These are phyloP conservation scores for Xerus rutilus DNA, from an alignment of 2,797 vertebrate species.

Conservation along the genomic window DNA sequence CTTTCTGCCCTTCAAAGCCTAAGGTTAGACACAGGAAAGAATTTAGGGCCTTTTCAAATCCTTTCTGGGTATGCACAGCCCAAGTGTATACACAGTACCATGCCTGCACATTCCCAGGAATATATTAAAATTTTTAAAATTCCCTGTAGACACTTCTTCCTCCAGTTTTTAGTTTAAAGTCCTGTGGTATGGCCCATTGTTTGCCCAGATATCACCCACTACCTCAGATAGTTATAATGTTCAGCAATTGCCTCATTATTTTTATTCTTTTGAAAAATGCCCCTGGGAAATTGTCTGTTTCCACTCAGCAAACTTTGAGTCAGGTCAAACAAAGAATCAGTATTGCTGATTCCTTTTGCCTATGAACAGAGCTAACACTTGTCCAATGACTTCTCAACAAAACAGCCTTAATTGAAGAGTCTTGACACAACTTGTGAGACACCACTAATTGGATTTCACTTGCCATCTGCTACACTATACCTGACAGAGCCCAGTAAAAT, in stretches of 20 bases:
- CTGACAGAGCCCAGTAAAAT: conserved; percentile 62
- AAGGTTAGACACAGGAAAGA: not conserved
- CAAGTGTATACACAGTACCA: rapidly evolving
- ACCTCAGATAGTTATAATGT: not conserved
- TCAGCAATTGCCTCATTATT: not conserved
- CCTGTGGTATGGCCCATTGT: not conserved
- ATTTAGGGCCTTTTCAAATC: not conserved
- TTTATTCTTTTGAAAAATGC: not conserved
- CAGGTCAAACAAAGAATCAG: not conserved
- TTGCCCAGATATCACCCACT: not conserved
- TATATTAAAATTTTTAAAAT: not conserved
- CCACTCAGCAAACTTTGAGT: not conserved
- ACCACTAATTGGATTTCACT: conserved; percentile 73
- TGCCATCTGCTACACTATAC: conserved; percentile 68
- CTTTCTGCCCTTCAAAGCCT: not conserved
- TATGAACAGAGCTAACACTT: not conserved
- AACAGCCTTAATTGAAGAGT: conserved; percentile 44
- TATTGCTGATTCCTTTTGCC: not conserved
- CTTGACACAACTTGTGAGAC: conserved; percentile 59
- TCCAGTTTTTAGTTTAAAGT: not conserved
- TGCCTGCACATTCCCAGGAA: not conserved
- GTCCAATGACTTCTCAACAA: conserved; percentile 28
- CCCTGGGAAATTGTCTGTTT: not conserved
- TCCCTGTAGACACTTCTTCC: not conserved
- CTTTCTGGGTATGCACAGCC: not conserved